Evolutionary conservation across 1,140 invertebrate genomes (phyloP).

Genomic region (Procambarus virginalis): DNA sequence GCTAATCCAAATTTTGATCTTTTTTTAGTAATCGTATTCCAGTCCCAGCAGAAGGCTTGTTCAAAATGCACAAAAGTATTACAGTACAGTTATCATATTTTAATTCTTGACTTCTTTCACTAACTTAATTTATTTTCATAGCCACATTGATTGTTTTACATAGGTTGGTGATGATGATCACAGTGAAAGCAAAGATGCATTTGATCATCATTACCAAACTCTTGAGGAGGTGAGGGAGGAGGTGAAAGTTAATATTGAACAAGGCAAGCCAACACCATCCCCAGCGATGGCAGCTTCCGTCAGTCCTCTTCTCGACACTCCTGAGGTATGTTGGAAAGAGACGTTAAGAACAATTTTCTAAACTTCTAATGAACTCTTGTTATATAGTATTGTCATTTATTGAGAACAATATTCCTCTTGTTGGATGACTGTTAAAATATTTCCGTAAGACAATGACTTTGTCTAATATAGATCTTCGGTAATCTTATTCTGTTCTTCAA

Average conservation of each 20-base stretch:
- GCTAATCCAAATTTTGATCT: no score
- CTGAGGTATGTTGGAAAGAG: slow-evolving; percentile 16
- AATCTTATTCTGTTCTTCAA: slow-evolving; percentile 2
- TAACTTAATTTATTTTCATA: not conserved
- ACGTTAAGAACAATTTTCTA: no score
- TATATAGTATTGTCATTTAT: not conserved
- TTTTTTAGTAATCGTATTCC: no score
- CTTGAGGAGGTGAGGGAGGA: slow-evolving; percentile 55
- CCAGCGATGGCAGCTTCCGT: no score
- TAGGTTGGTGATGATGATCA: slow-evolving; percentile 44
- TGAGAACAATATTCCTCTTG: not conserved
- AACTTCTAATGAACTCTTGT: no score
- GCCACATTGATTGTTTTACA: not conserved
- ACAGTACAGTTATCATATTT: no score
- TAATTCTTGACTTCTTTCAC: no score
- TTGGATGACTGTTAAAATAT: slow-evolving; percentile 4
- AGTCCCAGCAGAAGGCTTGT: no score
- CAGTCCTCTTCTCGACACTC: not conserved
- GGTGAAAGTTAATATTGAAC: not conserved
- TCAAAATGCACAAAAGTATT: no score
- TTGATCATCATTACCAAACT: slow-evolving; percentile 58
- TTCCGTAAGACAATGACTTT: not conserved
- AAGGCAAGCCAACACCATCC: not conserved
- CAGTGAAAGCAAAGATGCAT: slow-evolving; percentile 25
- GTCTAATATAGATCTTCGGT: slow-evolving; percentile 16